Base-by-base conservation (phyloP, 2,888 invertebrate species). In the Hyles lineata region DNA sequence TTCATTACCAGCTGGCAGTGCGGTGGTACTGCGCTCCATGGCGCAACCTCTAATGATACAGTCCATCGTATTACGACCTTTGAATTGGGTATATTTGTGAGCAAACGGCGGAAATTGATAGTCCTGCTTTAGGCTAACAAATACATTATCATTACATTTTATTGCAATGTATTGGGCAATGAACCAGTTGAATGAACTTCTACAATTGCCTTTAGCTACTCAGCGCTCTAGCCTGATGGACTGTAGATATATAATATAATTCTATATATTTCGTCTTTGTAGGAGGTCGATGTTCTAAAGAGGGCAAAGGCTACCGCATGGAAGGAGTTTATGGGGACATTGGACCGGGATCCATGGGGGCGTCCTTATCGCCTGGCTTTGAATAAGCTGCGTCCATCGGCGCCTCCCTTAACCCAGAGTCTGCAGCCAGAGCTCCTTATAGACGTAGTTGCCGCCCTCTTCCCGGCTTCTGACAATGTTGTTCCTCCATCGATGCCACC, bases 1-100 rank as follows among this genome's bases (percentile, higher is more conserved):
- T 84, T 79, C 83, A 85, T 86, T 86, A 82, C 80, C 71, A 71
- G 63, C 71, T 74, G 19, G 23, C 21, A 32, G 23, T 9, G 21
- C 43, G 50, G 63, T 32, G 61, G 11, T n/a, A 43, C 11, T n/a
- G 8, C 62, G 75, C 73, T 74, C 73, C 70, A 69, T 23, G 58
- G 50, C 23, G 67, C 50, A 67, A 50, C 67, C 23, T n/a, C 75
- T 79, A 81, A 79, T 77, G 75, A 74, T 77, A 61, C 75, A 74
- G 73, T 70, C 62, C 76, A 76, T 72, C 70, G 52, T 58, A 74
- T 75, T 76, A 73, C 70, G 74, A 78, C 79, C 70, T 71, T 79
- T 78, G 69, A 21, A 67, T 50, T 67, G 50, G n/a, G 23, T 50
- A 70, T 70, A 59, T 35, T 59, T 59, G 35, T 70, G 71, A 17